phyloP scores from a whole-genome alignment of 2,888 invertebrate genomes.

The Eubasilissa splendida region DNA sequence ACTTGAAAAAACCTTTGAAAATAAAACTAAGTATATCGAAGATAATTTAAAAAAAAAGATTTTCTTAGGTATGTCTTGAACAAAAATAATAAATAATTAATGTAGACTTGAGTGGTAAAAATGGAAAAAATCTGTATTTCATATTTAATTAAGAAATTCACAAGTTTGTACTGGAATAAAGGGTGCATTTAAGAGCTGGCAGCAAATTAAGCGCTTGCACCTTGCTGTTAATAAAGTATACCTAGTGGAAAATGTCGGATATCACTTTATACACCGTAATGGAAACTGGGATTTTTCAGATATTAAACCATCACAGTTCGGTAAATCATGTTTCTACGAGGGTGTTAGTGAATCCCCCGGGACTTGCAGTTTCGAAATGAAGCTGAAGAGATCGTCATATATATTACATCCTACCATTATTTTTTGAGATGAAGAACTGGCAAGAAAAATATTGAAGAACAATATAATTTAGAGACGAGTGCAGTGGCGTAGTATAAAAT shows the following conservation, averaged over 20 bases:
- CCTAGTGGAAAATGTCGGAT: not conserved
- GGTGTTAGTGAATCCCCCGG: not conserved
- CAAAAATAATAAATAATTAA: too few species aligned
- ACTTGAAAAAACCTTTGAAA: too few species aligned
- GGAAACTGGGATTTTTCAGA: conserved; percentile 9
- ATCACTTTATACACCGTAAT: not conserved
- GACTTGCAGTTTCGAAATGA: not conserved
- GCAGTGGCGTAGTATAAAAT: too few species aligned
- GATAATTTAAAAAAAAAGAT: too few species aligned
- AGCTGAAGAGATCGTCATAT: not conserved
- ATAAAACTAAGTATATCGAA: too few species aligned
- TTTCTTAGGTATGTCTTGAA: too few species aligned
- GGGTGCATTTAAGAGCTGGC: not conserved
- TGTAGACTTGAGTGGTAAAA: too few species aligned
- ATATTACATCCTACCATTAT: too few species aligned
- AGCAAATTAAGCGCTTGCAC: not conserved
- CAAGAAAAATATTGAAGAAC: conserved; percentile 52
- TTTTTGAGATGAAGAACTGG: conserved; percentile 46
- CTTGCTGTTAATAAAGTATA: not conserved
- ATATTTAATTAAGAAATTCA: too few species aligned
- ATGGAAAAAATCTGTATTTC: too few species aligned
- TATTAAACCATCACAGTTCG: not conserved
- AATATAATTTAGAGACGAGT: conserved; percentile 28
- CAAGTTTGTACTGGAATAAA: too few species aligned
- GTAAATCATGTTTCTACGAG: conserved; percentile 6